phyloP scores from a whole-genome alignment of 2,113 vertebrate genomes.

The Colistium nudipinnis region DNA sequence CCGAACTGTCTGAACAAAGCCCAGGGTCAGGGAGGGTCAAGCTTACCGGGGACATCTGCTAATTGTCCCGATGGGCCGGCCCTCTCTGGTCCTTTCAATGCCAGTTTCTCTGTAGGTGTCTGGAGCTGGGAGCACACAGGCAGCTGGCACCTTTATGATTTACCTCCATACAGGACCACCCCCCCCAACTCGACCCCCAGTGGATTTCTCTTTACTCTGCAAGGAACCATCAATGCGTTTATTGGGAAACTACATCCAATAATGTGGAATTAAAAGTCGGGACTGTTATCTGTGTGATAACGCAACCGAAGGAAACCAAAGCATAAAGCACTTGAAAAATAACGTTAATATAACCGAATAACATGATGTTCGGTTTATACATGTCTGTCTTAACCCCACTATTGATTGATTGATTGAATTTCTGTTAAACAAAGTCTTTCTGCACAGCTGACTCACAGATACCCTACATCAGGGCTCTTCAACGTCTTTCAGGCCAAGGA shows the following conservation, averaged over 20 bases:
- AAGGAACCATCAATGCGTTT: background rate
- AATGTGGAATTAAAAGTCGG: constrained; percentile 58
- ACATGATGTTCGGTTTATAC: background rate
- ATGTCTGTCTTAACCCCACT: no score
- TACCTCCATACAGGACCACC: constrained; percentile 48
- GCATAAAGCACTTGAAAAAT: background rate
- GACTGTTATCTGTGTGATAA: constrained; percentile 15
- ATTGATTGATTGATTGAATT: no score
- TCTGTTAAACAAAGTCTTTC: no score
- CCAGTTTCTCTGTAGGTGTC: constrained; percentile 60
- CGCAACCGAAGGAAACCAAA: constrained; percentile 17
- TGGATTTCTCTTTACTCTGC: background rate
- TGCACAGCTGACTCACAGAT: no score
- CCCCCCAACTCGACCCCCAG: background rate
- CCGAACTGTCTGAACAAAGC: constrained; percentile 74
- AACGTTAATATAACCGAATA: background rate
- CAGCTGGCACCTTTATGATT: constrained; percentile 69
- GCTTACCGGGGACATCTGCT: constrained; percentile 78
- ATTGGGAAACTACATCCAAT: constrained; percentile 33
- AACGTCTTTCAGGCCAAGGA: no score
- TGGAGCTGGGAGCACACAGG: constrained; percentile 43
- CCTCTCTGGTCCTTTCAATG: constrained; percentile 54
- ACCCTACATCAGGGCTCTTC: no score
- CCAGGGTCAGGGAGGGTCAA: constrained; percentile 77
- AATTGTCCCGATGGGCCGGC: constrained; percentile 80